phyloP scores from a whole-genome alignment of 2,113 vertebrate species.

The Halichoerus grypus region DNA sequence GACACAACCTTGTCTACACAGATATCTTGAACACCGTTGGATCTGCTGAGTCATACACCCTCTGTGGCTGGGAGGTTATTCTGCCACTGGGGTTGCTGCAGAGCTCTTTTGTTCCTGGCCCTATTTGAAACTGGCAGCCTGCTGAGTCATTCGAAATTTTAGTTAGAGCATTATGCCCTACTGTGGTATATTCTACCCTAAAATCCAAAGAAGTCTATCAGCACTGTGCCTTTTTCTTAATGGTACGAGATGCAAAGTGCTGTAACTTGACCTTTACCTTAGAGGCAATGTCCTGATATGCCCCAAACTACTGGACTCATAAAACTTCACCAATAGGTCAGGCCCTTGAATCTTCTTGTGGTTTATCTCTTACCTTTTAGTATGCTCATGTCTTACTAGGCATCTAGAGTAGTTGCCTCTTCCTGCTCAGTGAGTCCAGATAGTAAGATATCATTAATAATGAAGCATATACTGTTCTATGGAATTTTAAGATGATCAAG shows the following conservation, averaged over 20 bases:
- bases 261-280: conserved; percentile 42
- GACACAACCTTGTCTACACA: background rate
- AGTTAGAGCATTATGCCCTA: background rate
- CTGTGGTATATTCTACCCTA: background rate
- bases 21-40: background rate
- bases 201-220: background rate
- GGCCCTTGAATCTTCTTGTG: background rate
- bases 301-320: background rate
- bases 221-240: background rate
- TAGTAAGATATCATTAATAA: background rate
- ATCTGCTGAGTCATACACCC: background rate
- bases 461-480: background rate
- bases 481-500: conserved; percentile 29
- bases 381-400: background rate
- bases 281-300: background rate
- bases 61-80: background rate
- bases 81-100: background rate
- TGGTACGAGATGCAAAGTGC: background rate
- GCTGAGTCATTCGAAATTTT: conserved; percentile 56
- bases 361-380: background rate
- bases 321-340: background rate
- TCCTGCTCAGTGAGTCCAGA: background rate
- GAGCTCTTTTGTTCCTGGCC: background rate
- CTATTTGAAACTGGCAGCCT: conserved; percentile 34
- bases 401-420: background rate